A percentile compares a stretch with the other conserved stretches of the same genome.
Conservation (phyloP, 2,797 vertebrate species). For the Poecilia velifera region DNA sequence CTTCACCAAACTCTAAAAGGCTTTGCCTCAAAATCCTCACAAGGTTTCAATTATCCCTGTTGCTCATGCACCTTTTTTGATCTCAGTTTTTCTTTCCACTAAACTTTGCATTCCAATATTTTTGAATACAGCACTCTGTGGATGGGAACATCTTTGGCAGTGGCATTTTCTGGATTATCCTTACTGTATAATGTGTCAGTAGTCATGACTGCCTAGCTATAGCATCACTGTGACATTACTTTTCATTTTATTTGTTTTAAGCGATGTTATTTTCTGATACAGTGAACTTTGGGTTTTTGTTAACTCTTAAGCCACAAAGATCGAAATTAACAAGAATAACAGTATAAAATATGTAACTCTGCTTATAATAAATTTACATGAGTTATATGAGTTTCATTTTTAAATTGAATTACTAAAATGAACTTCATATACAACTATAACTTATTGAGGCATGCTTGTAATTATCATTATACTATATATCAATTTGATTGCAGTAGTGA, state of each 20-base stretch:
- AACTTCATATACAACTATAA: background rate
- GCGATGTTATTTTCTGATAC: background rate
- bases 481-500: background rate
- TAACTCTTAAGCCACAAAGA: background rate
- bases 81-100: background rate
- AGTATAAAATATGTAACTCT: background rate
- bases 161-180: background rate
- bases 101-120: background rate
- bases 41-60: background rate
- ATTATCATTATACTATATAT: background rate
- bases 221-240: background rate
- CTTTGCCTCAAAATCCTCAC: background rate
- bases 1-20: background rate
- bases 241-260: background rate
- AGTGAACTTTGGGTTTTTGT: background rate
- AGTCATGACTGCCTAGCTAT: background rate
- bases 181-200: background rate
- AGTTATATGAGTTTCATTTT: background rate
- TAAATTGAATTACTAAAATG: background rate
- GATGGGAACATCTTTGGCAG: background rate
- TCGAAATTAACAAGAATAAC: background rate
- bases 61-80: background rate
- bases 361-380: background rate
- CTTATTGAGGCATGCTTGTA: background rate
- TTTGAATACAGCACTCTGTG: background rate